Evolutionary conservation across 2,797 vertebrate genomes (phyloP).

Genomic region (Crocodylus rhombifer): DNA sequence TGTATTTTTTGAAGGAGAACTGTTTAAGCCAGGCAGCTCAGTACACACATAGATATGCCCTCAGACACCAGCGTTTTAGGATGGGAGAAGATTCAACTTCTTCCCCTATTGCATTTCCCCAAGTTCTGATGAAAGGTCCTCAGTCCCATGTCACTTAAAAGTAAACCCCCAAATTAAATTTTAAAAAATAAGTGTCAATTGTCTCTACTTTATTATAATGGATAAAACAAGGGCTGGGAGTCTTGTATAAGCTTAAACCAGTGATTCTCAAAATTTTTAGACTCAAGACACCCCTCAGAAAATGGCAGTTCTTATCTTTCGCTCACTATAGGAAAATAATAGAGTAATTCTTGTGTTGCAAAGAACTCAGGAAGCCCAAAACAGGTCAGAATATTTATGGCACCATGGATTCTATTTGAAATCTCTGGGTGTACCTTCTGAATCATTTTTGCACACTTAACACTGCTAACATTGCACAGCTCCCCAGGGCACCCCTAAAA

Average conservation of each 20-base stretch:
- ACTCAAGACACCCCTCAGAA: too few species aligned
- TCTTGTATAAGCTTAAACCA: not conserved
- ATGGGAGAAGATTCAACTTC: not conserved
- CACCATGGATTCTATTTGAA: too few species aligned
- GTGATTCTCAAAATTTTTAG: too few species aligned
- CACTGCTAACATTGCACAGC: too few species aligned
- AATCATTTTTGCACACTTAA: too few species aligned
- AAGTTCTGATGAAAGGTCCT: not conserved
- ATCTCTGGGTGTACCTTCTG: too few species aligned
- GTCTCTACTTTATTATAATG: not conserved
- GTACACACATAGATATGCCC: not conserved
- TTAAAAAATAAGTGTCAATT: not conserved
- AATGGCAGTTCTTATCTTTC: too few species aligned
- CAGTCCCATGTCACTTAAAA: not conserved
- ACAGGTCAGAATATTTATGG: too few species aligned
- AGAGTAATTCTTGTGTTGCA: too few species aligned
- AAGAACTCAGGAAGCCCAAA: too few species aligned
- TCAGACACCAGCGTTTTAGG: not conserved
- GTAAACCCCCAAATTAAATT: not conserved
- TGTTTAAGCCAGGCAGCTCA: not conserved
- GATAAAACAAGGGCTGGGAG: not conserved
- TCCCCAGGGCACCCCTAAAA: too few species aligned
- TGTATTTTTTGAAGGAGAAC: conserved; percentile 21
- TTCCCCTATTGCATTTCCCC: not conserved
- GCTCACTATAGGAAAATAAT: too few species aligned